Conservation (phyloP, 2,888 invertebrate genomes). For the Mesorhabditis spiculigera region DNA sequence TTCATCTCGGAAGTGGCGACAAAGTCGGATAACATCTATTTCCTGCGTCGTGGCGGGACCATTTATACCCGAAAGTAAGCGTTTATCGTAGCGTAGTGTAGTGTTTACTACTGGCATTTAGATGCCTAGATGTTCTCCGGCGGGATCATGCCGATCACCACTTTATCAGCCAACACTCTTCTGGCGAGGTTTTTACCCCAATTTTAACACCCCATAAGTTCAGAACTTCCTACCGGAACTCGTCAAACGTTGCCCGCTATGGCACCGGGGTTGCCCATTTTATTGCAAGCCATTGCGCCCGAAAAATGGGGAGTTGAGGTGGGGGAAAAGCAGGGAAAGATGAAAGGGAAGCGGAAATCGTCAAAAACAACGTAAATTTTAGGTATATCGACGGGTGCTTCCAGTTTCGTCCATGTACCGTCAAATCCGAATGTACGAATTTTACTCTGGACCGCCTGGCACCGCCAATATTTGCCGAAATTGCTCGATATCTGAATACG, state of each 20-base stretch:
- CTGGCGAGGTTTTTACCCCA: neutral
- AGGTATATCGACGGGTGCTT: neutral
- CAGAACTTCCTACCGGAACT: neutral
- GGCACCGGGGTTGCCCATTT: conserved; percentile 5
- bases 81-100: neutral
- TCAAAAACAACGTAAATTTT: neutral
- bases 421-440: neutral
- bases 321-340: neutral
- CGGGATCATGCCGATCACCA: neutral
- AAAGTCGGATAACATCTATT: conserved; percentile 25
- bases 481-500: neutral
- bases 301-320: neutral
- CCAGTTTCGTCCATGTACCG: neutral
- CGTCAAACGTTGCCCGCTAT: neutral
- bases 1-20: conserved; percentile 16
- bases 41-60: conserved; percentile 23
- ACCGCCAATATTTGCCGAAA: neutral
- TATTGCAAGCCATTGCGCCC: neutral
- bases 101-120: conserved; percentile 1
- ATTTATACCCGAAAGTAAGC: conserved; percentile 13
- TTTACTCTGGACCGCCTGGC: neutral
- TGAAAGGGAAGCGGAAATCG: neutral
- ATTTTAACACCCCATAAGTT: neutral
- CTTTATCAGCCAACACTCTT: neutral
- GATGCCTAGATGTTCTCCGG: conserved; percentile 13